Evolutionary conservation across 2,888 invertebrate species (phyloP), one percentile per base, ranked within the genome.

Genomic region (Sarcophaga rosellei): DNA sequence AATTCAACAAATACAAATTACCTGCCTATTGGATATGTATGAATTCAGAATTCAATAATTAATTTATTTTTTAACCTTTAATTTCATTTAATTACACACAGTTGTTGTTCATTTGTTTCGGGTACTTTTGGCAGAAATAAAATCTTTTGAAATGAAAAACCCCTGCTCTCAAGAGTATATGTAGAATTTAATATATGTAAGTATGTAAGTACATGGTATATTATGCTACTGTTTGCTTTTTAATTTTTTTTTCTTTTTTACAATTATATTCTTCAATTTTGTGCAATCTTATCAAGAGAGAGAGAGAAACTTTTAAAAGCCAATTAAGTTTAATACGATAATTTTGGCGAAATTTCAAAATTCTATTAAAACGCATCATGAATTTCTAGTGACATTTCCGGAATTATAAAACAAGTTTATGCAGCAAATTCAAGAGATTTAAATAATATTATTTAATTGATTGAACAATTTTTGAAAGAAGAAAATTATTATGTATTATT

Each of bases 291-390:
- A 35, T 35, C 35, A 35, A 35, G 35, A 35, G 35, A 23, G 4
- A 25, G 25, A 25, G 23, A 75, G 76, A 70, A 4, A 59, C 73
- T 83, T 25, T 83, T 69, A 65, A 69, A 66, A 73, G 65, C 65
- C 81, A 86, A 86, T 86, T 86, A 86, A 86, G 81, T 84, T 78
- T 77, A 84, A 84, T 86, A 81, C 63, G 77, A 81, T 74, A 78
- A 74, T 81, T 65, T 81, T 86, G 86, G 80, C 83, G 69, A 69
- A 44, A 68, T 76, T 86, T 80, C 83, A 86, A 53, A 86, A 59
- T 82, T 85, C 11, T 66, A n/a, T 62, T 74, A 53, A 53, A 82
- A 59, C 66, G 70, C 65, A 66, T 68, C 75, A 75, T 72, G 23
- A 79, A 82, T 82, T 25, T 70, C 25, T 72, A 59, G 17, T 79